Conservation (phyloP, 2,888 invertebrate species). For the Sicus ferrugineus region DNA sequence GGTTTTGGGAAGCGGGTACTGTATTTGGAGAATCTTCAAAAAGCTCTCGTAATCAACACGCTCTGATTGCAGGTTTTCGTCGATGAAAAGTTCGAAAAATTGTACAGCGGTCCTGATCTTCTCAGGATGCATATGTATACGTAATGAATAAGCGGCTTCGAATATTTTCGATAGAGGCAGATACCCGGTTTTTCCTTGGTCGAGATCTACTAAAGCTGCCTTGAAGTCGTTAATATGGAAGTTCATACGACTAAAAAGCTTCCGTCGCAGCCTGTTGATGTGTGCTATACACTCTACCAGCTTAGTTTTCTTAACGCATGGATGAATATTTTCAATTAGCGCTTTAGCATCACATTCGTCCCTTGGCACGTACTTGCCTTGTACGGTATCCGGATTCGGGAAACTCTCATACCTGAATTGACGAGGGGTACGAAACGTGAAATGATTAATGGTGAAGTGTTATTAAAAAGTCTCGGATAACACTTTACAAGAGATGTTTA, state of each 20-base stretch:
- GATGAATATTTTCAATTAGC: slow-evolving; percentile 47
- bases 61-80: slow-evolving; percentile 45
- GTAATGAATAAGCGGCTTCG: slow-evolving; percentile 43
- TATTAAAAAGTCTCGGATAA: no score
- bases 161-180: slow-evolving; percentile 44
- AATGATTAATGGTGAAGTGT: no score
- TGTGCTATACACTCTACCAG: slow-evolving; percentile 46
- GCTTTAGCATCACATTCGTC: slow-evolving; percentile 45
- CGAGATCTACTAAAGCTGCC: slow-evolving; percentile 44
- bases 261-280: slow-evolving; percentile 48
- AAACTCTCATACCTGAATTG: slow-evolving; percentile 35
- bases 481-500: no score
- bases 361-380: slow-evolving; percentile 40
- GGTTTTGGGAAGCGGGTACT: slow-evolving; percentile 47
- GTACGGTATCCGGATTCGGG: slow-evolving; percentile 40
- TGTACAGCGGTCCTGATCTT: slow-evolving; percentile 45
- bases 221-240: slow-evolving; percentile 50
- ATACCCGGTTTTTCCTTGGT: slow-evolving; percentile 43
- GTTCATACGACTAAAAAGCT: slow-evolving; percentile 44
- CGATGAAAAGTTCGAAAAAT: slow-evolving; percentile 47
- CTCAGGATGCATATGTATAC: slow-evolving; percentile 43
- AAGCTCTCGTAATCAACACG: slow-evolving; percentile 48
- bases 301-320: slow-evolving; percentile 40
- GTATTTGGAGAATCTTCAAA: slow-evolving; percentile 46
- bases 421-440: no score